A percentile compares a stretch with the other conserved stretches of the same genome.
Evolutionary conservation across 2,797 vertebrate species (phyloP).

Genomic region (Sebastes nivosus): DNA sequence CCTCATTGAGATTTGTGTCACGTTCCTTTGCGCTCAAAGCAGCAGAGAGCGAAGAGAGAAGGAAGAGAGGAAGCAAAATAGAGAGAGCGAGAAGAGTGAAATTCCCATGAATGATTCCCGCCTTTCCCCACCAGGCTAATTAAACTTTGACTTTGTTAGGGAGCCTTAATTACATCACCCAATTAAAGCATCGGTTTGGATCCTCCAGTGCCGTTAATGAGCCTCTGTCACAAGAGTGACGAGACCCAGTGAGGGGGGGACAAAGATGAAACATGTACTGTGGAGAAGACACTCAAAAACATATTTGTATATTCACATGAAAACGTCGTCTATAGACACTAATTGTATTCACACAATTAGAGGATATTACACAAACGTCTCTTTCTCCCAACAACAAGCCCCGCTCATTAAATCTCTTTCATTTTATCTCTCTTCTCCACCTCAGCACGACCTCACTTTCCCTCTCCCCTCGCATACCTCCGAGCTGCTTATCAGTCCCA

Average conservation of each 20-base stretch:
- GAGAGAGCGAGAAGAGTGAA: slow-evolving; percentile 17
- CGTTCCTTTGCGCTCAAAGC: slow-evolving; percentile 63
- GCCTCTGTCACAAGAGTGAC: slow-evolving; percentile 38
- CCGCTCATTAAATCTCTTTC: slow-evolving; percentile 27
- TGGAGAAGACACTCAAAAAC: neutral
- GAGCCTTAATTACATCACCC: slow-evolving; percentile 78
- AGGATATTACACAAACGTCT: neutral
- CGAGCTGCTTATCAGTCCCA: slow-evolving; percentile 58
- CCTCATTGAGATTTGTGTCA: slow-evolving; percentile 66
- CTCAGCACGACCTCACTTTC: slow-evolving; percentile 32
- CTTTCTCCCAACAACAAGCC: neutral
- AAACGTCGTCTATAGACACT: neutral
- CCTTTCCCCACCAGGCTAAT: slow-evolving; percentile 73
- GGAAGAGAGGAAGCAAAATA: slow-evolving; percentile 20
- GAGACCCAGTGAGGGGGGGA: slow-evolving; percentile 2
- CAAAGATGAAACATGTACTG: slow-evolving; percentile 7
- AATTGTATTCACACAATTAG: slow-evolving; percentile 10
- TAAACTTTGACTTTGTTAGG: slow-evolving; percentile 78
- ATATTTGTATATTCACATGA: neutral
- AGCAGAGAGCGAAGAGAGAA: slow-evolving; percentile 24
- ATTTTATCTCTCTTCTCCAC: slow-evolving; percentile 30
- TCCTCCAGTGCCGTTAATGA: slow-evolving; percentile 68
- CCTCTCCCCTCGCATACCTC: slow-evolving; percentile 28
- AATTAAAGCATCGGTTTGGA: slow-evolving; percentile 66
- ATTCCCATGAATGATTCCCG: slow-evolving; percentile 46